Evolutionary conservation across 2,888 invertebrate genomes (phyloP), one percentile per base, ranked within the genome.

Genomic region (Apodemia zela): DNA sequence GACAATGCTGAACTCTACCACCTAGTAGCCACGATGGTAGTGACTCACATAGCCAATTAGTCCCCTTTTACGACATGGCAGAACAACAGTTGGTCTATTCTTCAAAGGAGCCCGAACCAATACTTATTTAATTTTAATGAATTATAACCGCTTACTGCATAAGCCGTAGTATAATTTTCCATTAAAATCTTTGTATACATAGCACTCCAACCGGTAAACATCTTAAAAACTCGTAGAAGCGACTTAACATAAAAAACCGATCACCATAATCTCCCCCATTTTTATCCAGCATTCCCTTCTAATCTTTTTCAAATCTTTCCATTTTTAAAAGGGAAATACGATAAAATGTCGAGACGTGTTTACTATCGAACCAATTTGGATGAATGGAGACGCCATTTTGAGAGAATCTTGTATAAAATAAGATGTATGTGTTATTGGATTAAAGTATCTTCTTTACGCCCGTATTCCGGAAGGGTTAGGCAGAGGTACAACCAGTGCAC

Each of bases 221-320:
- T 57, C 57, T n/a, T 57, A 29, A 57, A 57, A 57, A 57, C 57
- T 57, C 57, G 57, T 13, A 57, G 47, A 17, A 7, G 57, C 29
- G n/a, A 57, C 57, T 57, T 29, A 29, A 11, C 57, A 29, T 29
- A 57, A 57, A 57, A 57, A 25, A 15, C 15, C 29, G 57, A 57
- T 57, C 25, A 57, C 21, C 25, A 57, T 57, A 29, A 57, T 57
- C 57, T 25, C 13, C 10, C 25, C 25, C 57, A 57, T 57, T 57
- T 57, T 57, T 57, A 57, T 57, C 51, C 47, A 17, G 17, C 47
- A 47, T 42, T 42, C 47, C n/a, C 21, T 57, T 57, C 29, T 29
- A 57, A 60, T 60, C 60, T 58, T 49, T 62, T 49, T 62, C 38
- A 25, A 33, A 62, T 29, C 35, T 29, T 45, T 29, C 29, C 25